Conservation (phyloP, 2,113 vertebrate genomes). For the Telmatochromis sp. region DNA sequence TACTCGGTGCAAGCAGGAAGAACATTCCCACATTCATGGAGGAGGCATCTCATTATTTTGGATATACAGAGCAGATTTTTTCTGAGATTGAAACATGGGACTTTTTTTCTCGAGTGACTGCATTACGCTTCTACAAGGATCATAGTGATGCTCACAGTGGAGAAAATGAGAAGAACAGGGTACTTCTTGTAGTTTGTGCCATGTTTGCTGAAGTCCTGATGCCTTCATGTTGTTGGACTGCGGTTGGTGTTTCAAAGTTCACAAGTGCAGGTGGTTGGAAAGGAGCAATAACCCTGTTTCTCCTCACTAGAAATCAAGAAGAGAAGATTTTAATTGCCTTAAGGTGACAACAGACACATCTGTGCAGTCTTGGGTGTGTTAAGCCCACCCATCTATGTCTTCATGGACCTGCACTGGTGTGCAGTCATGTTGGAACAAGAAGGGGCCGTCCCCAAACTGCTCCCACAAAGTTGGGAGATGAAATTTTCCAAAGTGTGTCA, state of each 20-base stretch:
- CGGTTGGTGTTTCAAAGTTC: not conserved
- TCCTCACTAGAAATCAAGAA: conserved; percentile 45
- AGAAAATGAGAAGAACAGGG: not conserved
- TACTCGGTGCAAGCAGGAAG: not conserved
- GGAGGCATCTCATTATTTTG: not conserved
- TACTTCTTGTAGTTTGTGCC: not conserved
- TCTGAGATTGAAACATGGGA: not conserved
- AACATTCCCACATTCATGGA: not conserved
- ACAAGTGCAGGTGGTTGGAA: not conserved
- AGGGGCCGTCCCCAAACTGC: not conserved
- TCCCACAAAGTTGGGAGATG: not conserved
- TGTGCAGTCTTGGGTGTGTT: not conserved
- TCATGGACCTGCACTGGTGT: not conserved
- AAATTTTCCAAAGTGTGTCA: not conserved
- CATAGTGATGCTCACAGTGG: not conserved
- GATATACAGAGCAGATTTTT: not conserved
- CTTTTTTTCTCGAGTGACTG: not conserved
- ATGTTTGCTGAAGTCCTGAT: not conserved
- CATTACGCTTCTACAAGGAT: not conserved
- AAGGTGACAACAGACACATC: not conserved
- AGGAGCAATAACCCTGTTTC: not conserved
- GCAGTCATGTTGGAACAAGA: not conserved
- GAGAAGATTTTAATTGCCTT: not conserved
- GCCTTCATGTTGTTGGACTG: not conserved
- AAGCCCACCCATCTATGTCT: not conserved